Base-by-base conservation (phyloP, 53 echinoderm and acorn worm genomes). In the Echinometra lucunter region DNA sequence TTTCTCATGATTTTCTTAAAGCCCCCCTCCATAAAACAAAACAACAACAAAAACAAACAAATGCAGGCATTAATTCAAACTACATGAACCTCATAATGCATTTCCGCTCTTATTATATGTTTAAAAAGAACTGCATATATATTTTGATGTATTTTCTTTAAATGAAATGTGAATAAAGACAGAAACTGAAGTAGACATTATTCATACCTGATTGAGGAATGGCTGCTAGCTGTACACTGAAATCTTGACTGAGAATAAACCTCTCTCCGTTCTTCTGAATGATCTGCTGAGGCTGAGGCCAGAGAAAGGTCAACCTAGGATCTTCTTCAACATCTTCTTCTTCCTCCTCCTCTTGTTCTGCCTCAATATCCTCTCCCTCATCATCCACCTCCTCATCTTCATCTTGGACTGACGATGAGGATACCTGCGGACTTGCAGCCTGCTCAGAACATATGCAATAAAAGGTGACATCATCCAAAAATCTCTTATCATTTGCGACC, bases 281-380 rank as follows among this genome's bases (percentile, higher is more conserved):
- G 37, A 98, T 85, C 35, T 96, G 94, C 94, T 98, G 97, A 16
- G 98, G 97, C 58, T 95, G 89, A 6, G 98, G 98, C 98, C 98
- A 98, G 4, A 98, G 95, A 30, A 97, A 95, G 37, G 96, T 70
- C 44, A 98, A 88, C 60, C 97, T 92, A 27, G 90, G 92, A 82
- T 98, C 97, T 11, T 88, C 91, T 83, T 94, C 94, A 42, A 85
- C 94, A 38, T 82, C 94, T 45, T 94, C 94, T 85, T 94, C 94
- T 66, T 82, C 94, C 83, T 94, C 94, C 44, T 83, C 85, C 66
- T 85, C 94, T n/a, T 63, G 63, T 49, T 83, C 94, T 23, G 27
- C 58, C 30, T 82, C 94, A 13, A 37, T 45, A 42, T 83, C 94
- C 7, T 35, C 57, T 10, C 35, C 85, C 63, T 25, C 63, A 13